Conservation (phyloP, 1,140 invertebrate genomes). For the Neodiprion lecontei region DNA sequence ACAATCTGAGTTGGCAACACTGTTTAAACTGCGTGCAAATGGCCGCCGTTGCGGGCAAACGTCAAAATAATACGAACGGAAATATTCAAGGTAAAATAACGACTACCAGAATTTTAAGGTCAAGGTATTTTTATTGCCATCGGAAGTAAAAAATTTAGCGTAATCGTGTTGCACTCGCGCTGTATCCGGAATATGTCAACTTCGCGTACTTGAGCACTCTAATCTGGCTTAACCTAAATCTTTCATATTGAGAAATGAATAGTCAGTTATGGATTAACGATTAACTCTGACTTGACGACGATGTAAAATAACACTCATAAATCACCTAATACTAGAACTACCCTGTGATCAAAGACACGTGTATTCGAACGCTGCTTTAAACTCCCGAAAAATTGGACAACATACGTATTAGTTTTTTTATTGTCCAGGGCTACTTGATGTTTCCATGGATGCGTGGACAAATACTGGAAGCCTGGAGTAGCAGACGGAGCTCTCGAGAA, state of each 20-base stretch:
- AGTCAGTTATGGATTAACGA: too few relatives aligned
- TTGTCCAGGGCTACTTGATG: constrained; percentile 49
- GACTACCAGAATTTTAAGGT: neutral
- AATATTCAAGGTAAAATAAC: neutral
- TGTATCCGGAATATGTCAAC: neutral
- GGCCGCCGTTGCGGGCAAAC: neutral
- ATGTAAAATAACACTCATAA: too few relatives aligned
- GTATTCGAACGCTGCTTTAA: too few relatives aligned
- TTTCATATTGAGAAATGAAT: neutral
- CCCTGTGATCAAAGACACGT: too few relatives aligned
- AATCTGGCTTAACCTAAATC: neutral
- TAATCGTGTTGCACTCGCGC: neutral
- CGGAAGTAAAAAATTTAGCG: too few relatives aligned
- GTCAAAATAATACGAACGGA: neutral
- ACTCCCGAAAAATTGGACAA: too few relatives aligned
- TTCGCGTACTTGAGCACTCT: too few relatives aligned
- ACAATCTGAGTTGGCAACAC: too few relatives aligned
- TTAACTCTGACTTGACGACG: too few relatives aligned
- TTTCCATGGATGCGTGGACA: constrained; percentile 57
- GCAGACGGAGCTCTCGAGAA: constrained; percentile 50
- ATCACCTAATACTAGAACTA: too few relatives aligned
- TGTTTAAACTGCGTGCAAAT: neutral
- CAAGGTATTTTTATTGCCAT: too few relatives aligned
- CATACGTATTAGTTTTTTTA: constrained; percentile 3
- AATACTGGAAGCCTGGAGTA: constrained; percentile 54